These are phyloP conservation scores for Enteromius trimaculatus DNA, from an alignment of 2,797 vertebrate species.

Conservation along the genomic window DNA sequence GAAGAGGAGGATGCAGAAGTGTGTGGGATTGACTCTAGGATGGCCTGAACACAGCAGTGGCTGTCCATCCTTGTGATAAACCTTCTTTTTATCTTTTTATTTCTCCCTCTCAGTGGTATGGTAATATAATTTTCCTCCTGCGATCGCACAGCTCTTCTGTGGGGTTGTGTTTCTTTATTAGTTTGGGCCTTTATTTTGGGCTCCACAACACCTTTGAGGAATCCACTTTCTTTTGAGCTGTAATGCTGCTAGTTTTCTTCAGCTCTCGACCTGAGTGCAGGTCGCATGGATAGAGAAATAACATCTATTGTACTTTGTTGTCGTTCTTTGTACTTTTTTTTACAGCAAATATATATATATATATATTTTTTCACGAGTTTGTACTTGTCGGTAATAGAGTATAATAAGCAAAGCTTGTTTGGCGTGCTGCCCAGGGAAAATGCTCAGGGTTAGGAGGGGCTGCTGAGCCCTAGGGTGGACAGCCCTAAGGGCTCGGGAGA, in stretches of 20 bases:
- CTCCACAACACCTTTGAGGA: not conserved
- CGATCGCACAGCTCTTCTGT: not conserved
- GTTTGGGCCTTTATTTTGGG: conserved; percentile 3
- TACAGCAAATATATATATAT: not conserved
- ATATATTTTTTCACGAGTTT: not conserved
- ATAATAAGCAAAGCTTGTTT: no score
- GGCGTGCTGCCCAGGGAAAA: no score
- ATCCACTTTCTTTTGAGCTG: not conserved
- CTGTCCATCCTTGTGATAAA: not conserved
- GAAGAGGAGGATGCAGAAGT: not conserved
- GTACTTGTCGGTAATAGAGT: no score
- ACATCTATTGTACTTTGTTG: not conserved
- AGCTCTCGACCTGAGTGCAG: not conserved
- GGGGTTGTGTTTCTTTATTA: conserved; percentile 15
- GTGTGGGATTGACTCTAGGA: not conserved
- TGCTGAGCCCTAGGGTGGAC: no score
- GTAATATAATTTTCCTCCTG: conserved; percentile 5
- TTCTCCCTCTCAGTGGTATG: conserved; percentile 11
- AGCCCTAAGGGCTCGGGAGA: no score
- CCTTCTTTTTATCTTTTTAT: conserved; percentile 4
- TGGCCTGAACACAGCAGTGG: not conserved
- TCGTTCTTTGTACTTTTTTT: not conserved
- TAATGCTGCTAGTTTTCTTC: not conserved
- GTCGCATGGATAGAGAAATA: not conserved
- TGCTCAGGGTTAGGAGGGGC: no score